phyloP scores from a whole-genome alignment of 2,113 vertebrate species.

The Sorex fumeus region DNA sequence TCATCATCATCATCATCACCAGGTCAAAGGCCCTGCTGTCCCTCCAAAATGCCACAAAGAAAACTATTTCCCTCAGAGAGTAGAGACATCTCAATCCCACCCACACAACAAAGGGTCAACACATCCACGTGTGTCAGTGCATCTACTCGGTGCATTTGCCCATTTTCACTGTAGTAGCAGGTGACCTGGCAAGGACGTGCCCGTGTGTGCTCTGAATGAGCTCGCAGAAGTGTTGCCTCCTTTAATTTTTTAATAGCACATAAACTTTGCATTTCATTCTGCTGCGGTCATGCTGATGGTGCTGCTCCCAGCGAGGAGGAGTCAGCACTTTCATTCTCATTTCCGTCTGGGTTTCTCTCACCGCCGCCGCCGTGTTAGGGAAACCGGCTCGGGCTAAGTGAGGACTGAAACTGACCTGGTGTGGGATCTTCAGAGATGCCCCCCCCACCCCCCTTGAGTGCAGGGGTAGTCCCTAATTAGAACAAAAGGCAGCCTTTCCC shows the following conservation, averaged over 20 bases:
- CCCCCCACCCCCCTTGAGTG: background rate
- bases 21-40: too few species aligned
- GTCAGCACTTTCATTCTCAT: background rate
- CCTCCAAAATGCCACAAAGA: background rate
- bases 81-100: background rate
- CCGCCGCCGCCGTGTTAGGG: background rate
- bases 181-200: conserved; percentile 35
- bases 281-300: background rate
- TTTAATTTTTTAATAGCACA: conserved; percentile 67
- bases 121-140: background rate
- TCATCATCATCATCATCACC: too few species aligned
- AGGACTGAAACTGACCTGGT: background rate
- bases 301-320: background rate
- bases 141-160: background rate
- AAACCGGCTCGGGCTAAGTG: background rate
- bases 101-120: background rate
- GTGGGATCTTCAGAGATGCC: background rate
- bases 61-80: background rate
- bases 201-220: conserved; percentile 28
- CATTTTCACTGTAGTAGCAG: conserved; percentile 1
- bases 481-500: background rate
- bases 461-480: background rate
- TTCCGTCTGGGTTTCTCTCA: background rate
- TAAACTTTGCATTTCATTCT: background rate
- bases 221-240: conserved; percentile 34